Base-by-base conservation (phyloP, 2,888 invertebrate genomes). In the Brenthis ino region DNA sequence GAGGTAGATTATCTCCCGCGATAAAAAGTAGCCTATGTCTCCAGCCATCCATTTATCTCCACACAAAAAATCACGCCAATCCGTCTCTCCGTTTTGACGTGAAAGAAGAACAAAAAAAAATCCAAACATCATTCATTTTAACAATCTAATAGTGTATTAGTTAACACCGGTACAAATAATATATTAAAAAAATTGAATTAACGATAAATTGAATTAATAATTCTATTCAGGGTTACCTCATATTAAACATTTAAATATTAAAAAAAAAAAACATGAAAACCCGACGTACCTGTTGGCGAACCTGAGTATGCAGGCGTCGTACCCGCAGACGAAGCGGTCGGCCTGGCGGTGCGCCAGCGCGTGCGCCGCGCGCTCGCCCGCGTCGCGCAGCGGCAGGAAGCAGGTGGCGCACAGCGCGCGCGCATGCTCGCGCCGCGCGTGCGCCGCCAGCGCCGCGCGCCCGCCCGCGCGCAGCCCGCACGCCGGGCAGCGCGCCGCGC, bases 221-320 rank as follows among this genome's bases (percentile, higher is more conserved):
- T 4, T 24, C 24, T 24, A 24, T 24, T 24, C 3, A 24, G 24
- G 24, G 24, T 24, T 24, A 24, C 24, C 24, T 3, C 0, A 24
- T 24, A 24, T 24, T 24, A 3, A 28, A 28, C 28, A 4, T 28
- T n/a, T n/a, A 51, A n/a, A 51, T 51, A 51, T 6, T 51, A 14
- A 50, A 37, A 8, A 37, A 8, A 37, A 37, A 8, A 16, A 20
- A 14, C 14, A 20, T 0, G 8, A 20, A 11, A 1, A 2, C 13
- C 6, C n/a, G 43, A 87, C 89, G 89, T 43, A 87, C 89, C 89
- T 84, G 70, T 85, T 83, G 2, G 79, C 82, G 75, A 91, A 91
- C 33, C 92, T 83, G 77, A 91, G 83, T 56, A 91, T 90, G 77
- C 91, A 92, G 48, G 83, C 85, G 74, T 86, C 87, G 79, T 90